Base-by-base conservation (phyloP, 2,797 vertebrate genomes). In the Cercopithecus mitis region DNA sequence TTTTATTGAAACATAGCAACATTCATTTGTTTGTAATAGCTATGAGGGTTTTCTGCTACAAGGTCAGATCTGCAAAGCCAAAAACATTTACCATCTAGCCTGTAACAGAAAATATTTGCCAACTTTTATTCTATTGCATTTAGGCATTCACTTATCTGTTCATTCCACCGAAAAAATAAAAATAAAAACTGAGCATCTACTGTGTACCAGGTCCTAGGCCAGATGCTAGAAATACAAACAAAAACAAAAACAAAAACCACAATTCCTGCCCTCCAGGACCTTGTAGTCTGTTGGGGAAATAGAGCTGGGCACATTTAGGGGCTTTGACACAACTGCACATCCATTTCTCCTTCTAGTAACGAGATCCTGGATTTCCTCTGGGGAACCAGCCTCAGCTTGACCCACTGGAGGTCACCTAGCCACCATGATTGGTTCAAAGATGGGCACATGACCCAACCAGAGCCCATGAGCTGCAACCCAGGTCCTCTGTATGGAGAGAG, bases 1-100 rank as follows among this genome's bases (percentile, higher is more conserved):
- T 90, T 93, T 90, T 86, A 79, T 90, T 94, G 47, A 85, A 47
- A 76, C 93, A 50, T 19, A 52, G 88, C 25, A 47, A 22, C 43
- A 1, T 4, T 25, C 36, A 2, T 3, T 58, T 7, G 3, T 86
- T 36, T 20, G 33, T 20, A 33, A 7, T 27, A 57, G 79, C 61
- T 11, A 1, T 36, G 55, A 15, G 27, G n/a, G 1, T 15, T 58
- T 57, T 9, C 33, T 33, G 20, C 76, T 67, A 2, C 47, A 22
- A 39, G 5, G 4, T 13, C 58, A 64, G 81, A 72, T 8, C 4
- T 0, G 1, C 30, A 27, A 41, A 45, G 45, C 61, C 50, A 14
- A 6, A 61, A 24, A 12, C 24, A 3, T 41, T 33, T 50, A 11
- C 58, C 17, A 1, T 14, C 39, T 57, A 22, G 27, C 0, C 75